Conservation (phyloP, 2,888 invertebrate species). For the Microctonus aethiopoides region DNA sequence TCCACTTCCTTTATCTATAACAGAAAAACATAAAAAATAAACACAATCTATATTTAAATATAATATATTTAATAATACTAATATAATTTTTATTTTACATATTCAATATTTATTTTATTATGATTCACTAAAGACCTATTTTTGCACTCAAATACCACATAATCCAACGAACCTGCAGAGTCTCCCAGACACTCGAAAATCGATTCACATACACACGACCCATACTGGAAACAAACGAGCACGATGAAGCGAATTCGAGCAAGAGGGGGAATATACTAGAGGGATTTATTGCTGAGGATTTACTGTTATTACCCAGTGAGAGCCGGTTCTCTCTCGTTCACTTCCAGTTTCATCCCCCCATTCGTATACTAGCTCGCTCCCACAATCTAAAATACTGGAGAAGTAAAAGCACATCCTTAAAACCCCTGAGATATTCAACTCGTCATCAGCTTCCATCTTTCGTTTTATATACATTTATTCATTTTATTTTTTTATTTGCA, state of each 20-base stretch:
- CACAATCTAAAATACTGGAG: slow-evolving; percentile 14
- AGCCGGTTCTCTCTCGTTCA: slow-evolving; percentile 39
- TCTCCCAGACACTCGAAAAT: slow-evolving; percentile 23
- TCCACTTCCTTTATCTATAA: slow-evolving; percentile 60
- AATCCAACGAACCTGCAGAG: slow-evolving; percentile 12
- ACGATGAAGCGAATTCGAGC: slow-evolving; percentile 23
- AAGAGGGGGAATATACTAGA: slow-evolving; percentile 44
- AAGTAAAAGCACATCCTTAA: slow-evolving; percentile 10
- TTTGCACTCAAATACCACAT: not conserved
- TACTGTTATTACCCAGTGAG: slow-evolving; percentile 63
- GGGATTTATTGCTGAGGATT: slow-evolving; percentile 64
- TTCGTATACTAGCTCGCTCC: not conserved
- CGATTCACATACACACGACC: slow-evolving; percentile 12
- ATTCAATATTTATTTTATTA: not conserved
- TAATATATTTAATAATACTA: not conserved
- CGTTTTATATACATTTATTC: not conserved
- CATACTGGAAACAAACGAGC: slow-evolving; percentile 24
- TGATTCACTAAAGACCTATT: not conserved
- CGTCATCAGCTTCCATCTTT: not conserved
- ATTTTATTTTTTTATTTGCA: not conserved
- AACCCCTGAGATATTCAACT: slow-evolving; percentile 3
- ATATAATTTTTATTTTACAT: not conserved
- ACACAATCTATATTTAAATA: not conserved
- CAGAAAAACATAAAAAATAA: slow-evolving; percentile 24
- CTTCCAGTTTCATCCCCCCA: slow-evolving; percentile 32